Base-by-base conservation (phyloP, 1,140 invertebrate species). In the Sitophilus oryzae region DNA sequence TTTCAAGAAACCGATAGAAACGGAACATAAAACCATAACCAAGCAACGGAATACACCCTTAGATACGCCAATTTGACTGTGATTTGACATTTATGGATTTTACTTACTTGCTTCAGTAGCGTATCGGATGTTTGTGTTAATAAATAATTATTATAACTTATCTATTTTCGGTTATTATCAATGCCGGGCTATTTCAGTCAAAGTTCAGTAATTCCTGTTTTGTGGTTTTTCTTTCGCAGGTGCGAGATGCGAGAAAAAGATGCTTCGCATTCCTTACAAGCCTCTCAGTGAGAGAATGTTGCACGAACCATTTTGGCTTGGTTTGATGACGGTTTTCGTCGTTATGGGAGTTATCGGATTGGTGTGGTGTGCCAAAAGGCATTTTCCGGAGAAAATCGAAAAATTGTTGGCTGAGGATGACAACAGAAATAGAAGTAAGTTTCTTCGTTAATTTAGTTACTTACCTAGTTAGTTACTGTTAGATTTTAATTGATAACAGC, bases 351-450 rank as follows among this genome's bases (percentile, higher is more conserved):
- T 85, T 16, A 84, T 90, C 56, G 85, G 84, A 8, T 72, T 87
- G 16, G 79, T 88, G 5, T 89, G 85, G 82, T 89, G 86, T 68
- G 83, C 85, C 40, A 88, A 87, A 66, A 70, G 86, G 43, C 86
- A 89, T 69, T 88, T 90, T 65, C 85, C 86, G 0, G 87, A 90
- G 66, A 88, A 88, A 72, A 81, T 90, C 34, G 87, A 89, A 66
- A 87, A 86, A 66, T 76, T 89, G 1, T 74, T 89, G n/a, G 84
- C 83, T 2, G 86, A 89, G 61, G 87, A 89, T 69, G 79, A 82
- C 9, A 85, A 87, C 66, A 71, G 82, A 55, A 83, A 79, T 65
- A 72, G 79, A 51, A 77, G 79, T 79, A 54, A 37, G 23, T 52
- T 9, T 44, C 1, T 41, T 19, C 19, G 74, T 74, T 72, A 60